Conservation (phyloP, 35 echinoderm and acorn worm species). For the Nesometra sesokonis region DNA sequence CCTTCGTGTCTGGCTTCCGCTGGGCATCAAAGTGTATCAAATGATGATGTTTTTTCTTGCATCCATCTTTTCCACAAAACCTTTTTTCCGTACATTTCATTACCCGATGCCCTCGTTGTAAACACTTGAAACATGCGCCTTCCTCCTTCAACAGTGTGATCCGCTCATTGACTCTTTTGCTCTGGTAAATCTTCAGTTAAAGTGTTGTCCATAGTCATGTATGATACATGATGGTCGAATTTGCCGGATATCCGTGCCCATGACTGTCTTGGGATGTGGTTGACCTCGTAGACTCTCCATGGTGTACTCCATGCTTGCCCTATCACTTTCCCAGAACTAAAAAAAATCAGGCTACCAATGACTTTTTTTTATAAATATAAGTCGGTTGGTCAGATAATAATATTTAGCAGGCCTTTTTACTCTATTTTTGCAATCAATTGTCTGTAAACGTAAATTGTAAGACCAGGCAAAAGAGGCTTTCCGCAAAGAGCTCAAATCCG, state of each 20-base stretch:
- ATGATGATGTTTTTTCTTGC: not conserved
- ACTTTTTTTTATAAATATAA: too few species aligned
- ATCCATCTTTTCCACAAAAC: constrained; percentile 1
- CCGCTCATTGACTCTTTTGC: not conserved
- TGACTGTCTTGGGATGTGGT: not conserved
- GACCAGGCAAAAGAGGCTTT: too few species aligned
- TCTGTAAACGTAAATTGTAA: too few species aligned
- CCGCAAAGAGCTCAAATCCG: too few species aligned
- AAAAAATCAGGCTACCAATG: not conserved
- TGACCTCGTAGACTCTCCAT: not conserved
- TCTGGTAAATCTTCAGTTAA: not conserved
- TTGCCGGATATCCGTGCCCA: not conserved
- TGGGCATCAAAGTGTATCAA: not conserved
- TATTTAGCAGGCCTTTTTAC: too few species aligned
- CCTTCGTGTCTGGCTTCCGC: not conserved
- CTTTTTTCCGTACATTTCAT: too few species aligned
- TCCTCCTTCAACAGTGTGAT: not conserved
- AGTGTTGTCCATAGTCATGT: not conserved
- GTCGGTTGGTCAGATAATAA: too few species aligned
- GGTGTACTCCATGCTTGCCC: not conserved
- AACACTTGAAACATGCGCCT: constrained; percentile 2
- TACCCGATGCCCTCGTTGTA: not conserved
- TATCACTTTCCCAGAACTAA: not conserved
- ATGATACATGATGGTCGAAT: not conserved
- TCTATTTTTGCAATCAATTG: too few species aligned